Evolutionary conservation across 1,140 invertebrate genomes (phyloP), one percentile per base, ranked within the genome.

Genomic region (Galendromus occidentalis): DNA sequence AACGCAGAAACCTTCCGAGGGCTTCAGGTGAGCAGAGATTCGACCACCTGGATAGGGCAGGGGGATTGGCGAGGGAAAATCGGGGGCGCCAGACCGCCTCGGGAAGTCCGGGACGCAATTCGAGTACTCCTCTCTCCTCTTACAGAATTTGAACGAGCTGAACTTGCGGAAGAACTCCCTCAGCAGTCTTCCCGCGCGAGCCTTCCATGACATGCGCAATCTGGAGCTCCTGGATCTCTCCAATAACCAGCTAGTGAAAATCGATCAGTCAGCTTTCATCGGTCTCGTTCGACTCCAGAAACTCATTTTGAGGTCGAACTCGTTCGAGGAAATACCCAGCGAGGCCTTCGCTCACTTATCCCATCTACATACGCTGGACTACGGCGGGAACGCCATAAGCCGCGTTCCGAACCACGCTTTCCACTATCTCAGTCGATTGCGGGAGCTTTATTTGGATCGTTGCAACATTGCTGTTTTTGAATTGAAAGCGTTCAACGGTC

Each of bases 161-260:
- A 86, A 86, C 73, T 75, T 91, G 44, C 78, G 86, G 55, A 83
- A 86, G 64, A 94, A 93, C 75, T 85, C 86, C 68, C 74, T 93
- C 5, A 84, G 87, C 73, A 83, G 83, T 70, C 75, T 93, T 2
- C 83, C 83, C 6, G 81, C 82, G 67, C 82, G 83, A 42, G 76
- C 87, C 2, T 94, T 94, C 73, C 77, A 80, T 0, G 81, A 83
- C 6, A 76, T 91, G 67, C 80, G 80, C 0, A 84, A 83, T 69
- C 76, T 94, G 44, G 85, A 88, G 71, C 85, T 90, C 72, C 77
- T 94, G 12, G 88, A 93, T 76, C 78, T 94, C 12, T 87, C 87
- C 0, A 82, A 87, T 72, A 94, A 94, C 73, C 81, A 85, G 67
- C 87, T 93, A 71, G 83, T 84, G 14, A 81, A 81, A 70, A 84